Evolutionary conservation across 1,140 invertebrate species (phyloP).

Genomic region (Zaprionus ghesquierei): DNA sequence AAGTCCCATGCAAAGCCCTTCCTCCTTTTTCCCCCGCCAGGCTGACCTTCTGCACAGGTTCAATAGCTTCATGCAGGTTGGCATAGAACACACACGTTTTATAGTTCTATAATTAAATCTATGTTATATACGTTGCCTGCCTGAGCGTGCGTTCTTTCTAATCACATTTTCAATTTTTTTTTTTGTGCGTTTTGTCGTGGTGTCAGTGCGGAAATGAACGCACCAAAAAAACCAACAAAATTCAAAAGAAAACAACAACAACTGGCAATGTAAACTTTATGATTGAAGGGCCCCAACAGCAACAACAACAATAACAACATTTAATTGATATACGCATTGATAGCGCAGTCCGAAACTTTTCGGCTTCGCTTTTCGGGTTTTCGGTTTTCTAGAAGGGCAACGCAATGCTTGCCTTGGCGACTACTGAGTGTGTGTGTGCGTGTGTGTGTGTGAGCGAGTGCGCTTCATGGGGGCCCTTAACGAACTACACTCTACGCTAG

Average conservation of each 20-base stretch:
- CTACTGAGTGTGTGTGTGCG: neutral
- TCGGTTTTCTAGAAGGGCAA: conserved; percentile 34
- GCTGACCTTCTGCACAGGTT: conserved; percentile 43
- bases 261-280: conserved; percentile 51
- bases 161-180: conserved; percentile 27
- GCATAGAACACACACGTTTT: neutral
- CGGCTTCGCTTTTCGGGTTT: conserved; percentile 13
- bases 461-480: conserved; percentile 44
- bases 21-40: neutral
- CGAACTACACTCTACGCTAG: conserved; percentile 31
- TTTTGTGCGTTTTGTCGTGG: conserved; percentile 8
- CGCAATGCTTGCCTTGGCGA: conserved; percentile 33
- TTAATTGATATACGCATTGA: conserved; percentile 74
- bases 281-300: conserved; percentile 60
- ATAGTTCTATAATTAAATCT: conserved; percentile 28
- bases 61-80: conserved; percentile 26
- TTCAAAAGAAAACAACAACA: conserved; percentile 20
- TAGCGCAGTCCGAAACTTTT: conserved; percentile 43
- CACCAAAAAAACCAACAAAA: conserved; percentile 38
- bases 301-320: conserved; percentile 26
- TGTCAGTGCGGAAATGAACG: conserved; percentile 64
- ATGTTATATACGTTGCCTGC: neutral
- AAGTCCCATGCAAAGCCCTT: conserved; percentile 16
- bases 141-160: conserved; percentile 13
- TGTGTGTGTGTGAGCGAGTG: conserved; percentile 21